phyloP scores from a whole-genome alignment of 2,797 vertebrate species.

The Scarus forsteni region DNA sequence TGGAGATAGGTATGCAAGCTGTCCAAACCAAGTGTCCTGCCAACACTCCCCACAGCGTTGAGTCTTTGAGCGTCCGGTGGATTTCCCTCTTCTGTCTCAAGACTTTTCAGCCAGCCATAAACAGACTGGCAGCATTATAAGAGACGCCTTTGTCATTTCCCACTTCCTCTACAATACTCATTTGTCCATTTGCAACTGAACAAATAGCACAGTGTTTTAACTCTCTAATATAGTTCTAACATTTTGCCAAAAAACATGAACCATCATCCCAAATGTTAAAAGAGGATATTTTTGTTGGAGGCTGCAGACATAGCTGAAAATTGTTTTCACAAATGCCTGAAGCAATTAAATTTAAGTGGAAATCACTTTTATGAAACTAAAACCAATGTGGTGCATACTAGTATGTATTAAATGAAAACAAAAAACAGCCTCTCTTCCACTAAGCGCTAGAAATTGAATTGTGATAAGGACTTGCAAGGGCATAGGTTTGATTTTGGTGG shows the following conservation, averaged over 20 bases:
- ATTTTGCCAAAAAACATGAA: conserved; percentile 35
- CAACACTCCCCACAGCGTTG: conserved; percentile 62
- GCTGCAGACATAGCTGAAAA: conserved; percentile 29
- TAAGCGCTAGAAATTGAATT: conserved; percentile 32
- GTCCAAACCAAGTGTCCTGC: conserved; percentile 72
- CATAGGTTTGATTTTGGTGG: conserved; percentile 57
- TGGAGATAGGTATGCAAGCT: conserved; percentile 69
- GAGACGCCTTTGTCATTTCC: conserved; percentile 61
- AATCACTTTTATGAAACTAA: conserved; percentile 35
- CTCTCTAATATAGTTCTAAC: conserved; percentile 32
- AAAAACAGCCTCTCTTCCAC: conserved; percentile 32
- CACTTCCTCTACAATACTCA: conserved; percentile 29
- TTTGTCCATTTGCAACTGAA: conserved; percentile 45
- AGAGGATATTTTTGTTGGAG: conserved; percentile 27
- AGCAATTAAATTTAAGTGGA: conserved; percentile 41
- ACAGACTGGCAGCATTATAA: conserved; percentile 61
- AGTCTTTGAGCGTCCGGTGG: conserved; percentile 77
- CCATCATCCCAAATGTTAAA: conserved; percentile 35
- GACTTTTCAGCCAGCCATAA: conserved; percentile 65
- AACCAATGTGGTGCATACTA: conserved; percentile 45
- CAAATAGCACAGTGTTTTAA: conserved; percentile 51
- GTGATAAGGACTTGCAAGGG: no score
- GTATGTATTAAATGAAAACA: conserved; percentile 21
- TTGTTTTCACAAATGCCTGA: conserved; percentile 43
- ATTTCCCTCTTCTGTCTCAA: conserved; percentile 73